Evolutionary conservation across 2,113 vertebrate genomes (phyloP), one percentile per base, ranked within the genome.

Genomic region (Colossoma macropomum): DNA sequence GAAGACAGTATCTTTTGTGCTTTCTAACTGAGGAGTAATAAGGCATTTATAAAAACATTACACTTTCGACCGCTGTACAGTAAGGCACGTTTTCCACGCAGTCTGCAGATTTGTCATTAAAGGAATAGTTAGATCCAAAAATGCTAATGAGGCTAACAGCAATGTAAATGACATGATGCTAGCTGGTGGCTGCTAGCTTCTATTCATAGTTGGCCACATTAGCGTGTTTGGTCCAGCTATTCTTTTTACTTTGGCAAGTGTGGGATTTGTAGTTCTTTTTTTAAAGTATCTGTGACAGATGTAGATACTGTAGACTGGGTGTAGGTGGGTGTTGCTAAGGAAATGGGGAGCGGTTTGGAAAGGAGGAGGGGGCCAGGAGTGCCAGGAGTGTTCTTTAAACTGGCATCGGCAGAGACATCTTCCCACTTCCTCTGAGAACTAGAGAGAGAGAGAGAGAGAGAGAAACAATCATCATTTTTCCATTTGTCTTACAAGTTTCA

Each of bases 391-490:
- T 9, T 75, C 7, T 65, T 90, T 90, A 95, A 84, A 95, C 85
- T 0, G 92, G 93, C 90, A 95, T 94, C 0, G 94, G 94, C 87
- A 95, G 88, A 68, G 32, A 76, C 92, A 95, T 94, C 88, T 92
- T 95, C 52, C 85, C 92, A 90, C 27, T 92, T 78, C 92, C 94
- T 79, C 87, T 87, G 11, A 95, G 88, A 52, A 95, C 94, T 95
- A 90, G 50, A 75, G 50, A 28, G 30, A 85, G 17, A 71, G 8
- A n/a, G n/a, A 13, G 56, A 28, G 19, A 27, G 75, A 59, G 34
- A 38, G 34, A 45, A 50, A 1, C 48, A 13, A 13, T 15, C 48
- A 13, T 10, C 12, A 13, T 3, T 45, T 6, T 6, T 45, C 4
- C 41, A 45, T 45, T n/a, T n/a, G n/a, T n/a, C n/a, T n/a, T n/a